Conservation (phyloP, 2,113 vertebrate species). For the Telmatochromis bifrenatus region DNA sequence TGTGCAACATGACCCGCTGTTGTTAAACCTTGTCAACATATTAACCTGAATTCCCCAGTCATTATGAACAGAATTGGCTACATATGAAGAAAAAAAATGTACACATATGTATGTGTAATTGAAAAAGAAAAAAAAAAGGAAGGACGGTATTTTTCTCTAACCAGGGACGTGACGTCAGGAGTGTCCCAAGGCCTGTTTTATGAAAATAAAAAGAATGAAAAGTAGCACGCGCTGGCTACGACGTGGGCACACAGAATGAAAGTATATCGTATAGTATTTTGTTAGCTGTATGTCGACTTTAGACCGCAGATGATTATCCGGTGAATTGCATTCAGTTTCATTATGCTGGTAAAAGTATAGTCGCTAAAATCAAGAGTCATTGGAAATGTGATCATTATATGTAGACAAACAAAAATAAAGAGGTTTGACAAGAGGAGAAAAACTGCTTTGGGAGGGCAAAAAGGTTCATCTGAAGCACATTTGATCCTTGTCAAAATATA, state of each 20-base stretch:
- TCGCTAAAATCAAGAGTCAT: background rate
- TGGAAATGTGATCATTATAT: constrained; percentile 8
- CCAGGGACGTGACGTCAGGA: constrained; percentile 64
- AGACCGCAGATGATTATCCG: background rate
- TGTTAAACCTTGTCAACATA: constrained; percentile 99
- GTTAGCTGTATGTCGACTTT: background rate
- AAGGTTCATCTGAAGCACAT: constrained; percentile 64
- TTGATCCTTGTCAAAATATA: constrained; percentile 73
- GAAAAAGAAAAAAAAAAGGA: constrained; percentile 50
- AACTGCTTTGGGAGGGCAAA: constrained; percentile 56
- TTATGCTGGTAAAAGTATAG: background rate
- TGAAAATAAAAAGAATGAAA: constrained; percentile 44
- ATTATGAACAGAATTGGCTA: constrained; percentile 73
- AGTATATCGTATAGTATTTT: background rate
- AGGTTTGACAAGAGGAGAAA: constrained; percentile 46
- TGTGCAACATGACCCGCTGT: constrained; percentile 91
- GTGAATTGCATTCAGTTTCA: background rate
- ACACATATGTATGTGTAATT: constrained; percentile 63
- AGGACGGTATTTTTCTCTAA: background rate
- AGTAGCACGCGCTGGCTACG: background rate
- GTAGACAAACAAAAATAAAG: constrained; percentile 31
- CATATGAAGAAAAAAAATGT: constrained; percentile 58
- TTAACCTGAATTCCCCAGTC: constrained; percentile 99
- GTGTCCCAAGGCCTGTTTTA: constrained; percentile 70
- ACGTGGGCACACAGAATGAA: background rate